These are phyloP conservation scores for Crenichthys baileyi DNA, from an alignment of 2,797 vertebrate species.

Conservation along the genomic window DNA sequence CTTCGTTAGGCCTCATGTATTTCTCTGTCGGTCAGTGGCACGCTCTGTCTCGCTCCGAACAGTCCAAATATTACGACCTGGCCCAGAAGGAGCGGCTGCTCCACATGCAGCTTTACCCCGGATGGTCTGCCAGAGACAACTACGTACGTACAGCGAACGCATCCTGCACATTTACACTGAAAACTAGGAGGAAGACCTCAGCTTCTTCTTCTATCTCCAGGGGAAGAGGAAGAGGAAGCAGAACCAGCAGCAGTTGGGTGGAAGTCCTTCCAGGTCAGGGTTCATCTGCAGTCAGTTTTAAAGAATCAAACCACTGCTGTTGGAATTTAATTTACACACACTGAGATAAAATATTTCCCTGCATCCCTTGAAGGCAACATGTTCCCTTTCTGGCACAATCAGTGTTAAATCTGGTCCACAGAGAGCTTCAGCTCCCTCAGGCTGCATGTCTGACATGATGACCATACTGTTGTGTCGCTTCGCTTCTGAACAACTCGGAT, in stretches of 20 bases:
- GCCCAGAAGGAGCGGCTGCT: slow-evolving; percentile 90
- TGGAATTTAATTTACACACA: background rate
- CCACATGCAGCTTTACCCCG: slow-evolving; percentile 92
- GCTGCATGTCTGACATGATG: slow-evolving; percentile 5
- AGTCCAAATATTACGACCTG: slow-evolving; percentile 91
- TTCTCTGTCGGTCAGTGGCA: slow-evolving; percentile 46
- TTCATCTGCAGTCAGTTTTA: background rate
- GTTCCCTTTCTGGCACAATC: slow-evolving; percentile 41
- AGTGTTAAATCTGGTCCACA: slow-evolving; percentile 30
- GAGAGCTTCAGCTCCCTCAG: background rate
- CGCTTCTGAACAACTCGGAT: background rate
- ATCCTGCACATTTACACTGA: background rate
- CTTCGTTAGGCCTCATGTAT: background rate
- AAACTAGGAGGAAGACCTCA: background rate
- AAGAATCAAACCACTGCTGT: background rate
- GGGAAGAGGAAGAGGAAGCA: slow-evolving; percentile 56
- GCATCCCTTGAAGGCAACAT: slow-evolving; percentile 27
- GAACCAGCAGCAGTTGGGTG: slow-evolving; percentile 15
- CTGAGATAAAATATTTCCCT: background rate
- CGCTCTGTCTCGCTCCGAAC: slow-evolving; percentile 70
- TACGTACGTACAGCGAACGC: slow-evolving; percentile 40
- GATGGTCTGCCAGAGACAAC: slow-evolving; percentile 86
- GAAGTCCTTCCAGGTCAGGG: background rate
- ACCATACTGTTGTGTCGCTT: rapidly evolving
- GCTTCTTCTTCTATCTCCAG: slow-evolving; percentile 17